phyloP scores from a whole-genome alignment of 2,113 vertebrate genomes.

The Vulpes ferrilata region DNA sequence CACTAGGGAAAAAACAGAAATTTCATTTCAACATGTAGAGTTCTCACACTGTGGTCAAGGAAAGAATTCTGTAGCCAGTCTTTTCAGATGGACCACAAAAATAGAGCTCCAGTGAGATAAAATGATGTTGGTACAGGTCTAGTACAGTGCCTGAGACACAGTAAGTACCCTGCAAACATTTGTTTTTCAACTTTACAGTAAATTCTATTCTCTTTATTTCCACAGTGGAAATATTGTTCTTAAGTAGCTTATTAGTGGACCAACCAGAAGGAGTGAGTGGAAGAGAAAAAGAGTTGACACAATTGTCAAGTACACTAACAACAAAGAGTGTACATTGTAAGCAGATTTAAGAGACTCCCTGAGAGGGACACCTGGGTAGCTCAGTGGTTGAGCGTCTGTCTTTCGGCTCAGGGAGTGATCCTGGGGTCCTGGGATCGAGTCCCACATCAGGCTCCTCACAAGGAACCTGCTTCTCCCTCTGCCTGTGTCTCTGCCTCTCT shows the following conservation, averaged over 20 bases:
- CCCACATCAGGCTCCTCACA: too few species aligned
- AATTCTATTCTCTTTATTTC: neutral
- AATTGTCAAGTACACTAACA: neutral
- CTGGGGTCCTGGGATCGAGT: too few species aligned
- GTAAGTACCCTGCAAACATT: neutral
- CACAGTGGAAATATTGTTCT: neutral
- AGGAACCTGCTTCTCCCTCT: too few species aligned
- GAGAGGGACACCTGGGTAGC: too few species aligned
- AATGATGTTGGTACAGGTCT: neutral
- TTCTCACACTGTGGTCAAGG: neutral
- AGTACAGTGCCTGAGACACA: neutral
- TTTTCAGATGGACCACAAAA: neutral
- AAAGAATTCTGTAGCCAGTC: neutral
- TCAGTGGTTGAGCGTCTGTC: too few species aligned
- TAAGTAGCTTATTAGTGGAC: neutral
- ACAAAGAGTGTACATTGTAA: neutral
- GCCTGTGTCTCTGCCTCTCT: too few species aligned
- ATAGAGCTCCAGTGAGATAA: neutral
- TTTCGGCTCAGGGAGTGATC: too few species aligned
- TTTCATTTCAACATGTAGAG: neutral
- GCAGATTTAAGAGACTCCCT: neutral
- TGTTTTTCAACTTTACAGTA: neutral
- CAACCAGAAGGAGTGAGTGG: neutral
- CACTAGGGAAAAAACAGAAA: slow-evolving; percentile 8
- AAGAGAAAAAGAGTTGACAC: neutral